phyloP scores from a whole-genome alignment of 2,797 vertebrate genomes.

The Coregonus suidteri region DNA sequence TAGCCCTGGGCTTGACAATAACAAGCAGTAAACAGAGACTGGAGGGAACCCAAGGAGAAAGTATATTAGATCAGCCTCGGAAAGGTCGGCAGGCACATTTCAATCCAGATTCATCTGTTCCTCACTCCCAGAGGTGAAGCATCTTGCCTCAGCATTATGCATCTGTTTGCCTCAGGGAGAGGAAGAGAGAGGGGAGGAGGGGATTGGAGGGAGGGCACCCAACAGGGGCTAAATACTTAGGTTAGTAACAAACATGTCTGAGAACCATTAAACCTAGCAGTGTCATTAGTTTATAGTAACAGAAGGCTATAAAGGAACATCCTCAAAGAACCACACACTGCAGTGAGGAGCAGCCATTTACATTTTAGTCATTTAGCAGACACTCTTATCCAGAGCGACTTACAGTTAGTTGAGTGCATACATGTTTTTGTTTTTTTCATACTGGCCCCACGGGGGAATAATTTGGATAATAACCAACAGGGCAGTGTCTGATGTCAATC shows the following conservation, averaged over 20 bases:
- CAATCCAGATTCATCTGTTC: conserved; percentile 45
- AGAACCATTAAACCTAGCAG: not conserved
- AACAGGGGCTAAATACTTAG: conserved; percentile 15
- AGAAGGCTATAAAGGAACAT: no score
- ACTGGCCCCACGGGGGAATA: no score
- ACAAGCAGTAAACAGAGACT: conserved; percentile 64
- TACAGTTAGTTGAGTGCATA: no score
- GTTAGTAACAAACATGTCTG: conserved; percentile 26
- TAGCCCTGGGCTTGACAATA: conserved; percentile 53
- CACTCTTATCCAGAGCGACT: no score
- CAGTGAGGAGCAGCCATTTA: no score
- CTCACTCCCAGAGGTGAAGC: conserved; percentile 30
- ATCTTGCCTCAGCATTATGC: conserved; percentile 45
- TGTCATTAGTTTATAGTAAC: no score
- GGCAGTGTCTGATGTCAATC: no score
- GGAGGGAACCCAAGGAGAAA: conserved; percentile 52
- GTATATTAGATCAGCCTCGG: conserved; percentile 47
- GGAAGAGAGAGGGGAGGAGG: conserved; percentile 27
- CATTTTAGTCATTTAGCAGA: no score
- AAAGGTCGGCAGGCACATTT: conserved; percentile 32
- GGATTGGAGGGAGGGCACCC: conserved; percentile 28
- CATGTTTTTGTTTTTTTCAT: no score
- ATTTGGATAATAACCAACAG: no score
- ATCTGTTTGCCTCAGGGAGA: conserved; percentile 37
- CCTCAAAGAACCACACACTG: no score